Conservation (phyloP, 1,140 invertebrate genomes). For the Colletes latitarsis region DNA sequence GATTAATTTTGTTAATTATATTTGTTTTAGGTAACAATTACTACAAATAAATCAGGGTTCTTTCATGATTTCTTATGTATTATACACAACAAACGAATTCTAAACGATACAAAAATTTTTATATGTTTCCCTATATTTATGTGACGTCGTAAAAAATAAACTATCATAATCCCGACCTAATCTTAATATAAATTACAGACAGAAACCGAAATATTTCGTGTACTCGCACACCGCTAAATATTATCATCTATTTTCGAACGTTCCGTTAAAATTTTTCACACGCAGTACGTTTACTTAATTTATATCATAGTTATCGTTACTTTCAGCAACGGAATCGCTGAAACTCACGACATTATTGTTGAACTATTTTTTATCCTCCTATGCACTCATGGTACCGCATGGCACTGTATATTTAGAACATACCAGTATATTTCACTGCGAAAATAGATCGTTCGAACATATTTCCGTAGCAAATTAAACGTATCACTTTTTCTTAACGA, state of each 20-base stretch:
- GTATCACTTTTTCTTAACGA: background rate
- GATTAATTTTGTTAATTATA: too few species aligned
- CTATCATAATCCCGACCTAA: too few species aligned
- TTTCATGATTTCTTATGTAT: too few species aligned
- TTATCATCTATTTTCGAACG: background rate
- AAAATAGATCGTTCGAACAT: slow-evolving; percentile 29
- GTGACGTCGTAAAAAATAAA: too few species aligned
- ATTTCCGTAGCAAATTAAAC: slow-evolving; percentile 20
- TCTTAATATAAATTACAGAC: too few species aligned
- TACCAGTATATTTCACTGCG: slow-evolving; percentile 21
- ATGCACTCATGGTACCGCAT: slow-evolving; percentile 30
- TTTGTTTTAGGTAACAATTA: too few species aligned
- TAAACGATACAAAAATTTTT: too few species aligned
- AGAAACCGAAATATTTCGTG: too few species aligned
- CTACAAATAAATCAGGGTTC: too few species aligned
- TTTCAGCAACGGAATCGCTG: slow-evolving; percentile 5
- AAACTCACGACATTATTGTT: slow-evolving; percentile 15
- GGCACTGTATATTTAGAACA: slow-evolving; percentile 44
- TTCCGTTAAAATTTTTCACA: background rate
- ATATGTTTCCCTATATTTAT: too few species aligned
- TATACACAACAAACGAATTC: too few species aligned
- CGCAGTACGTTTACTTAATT: background rate
- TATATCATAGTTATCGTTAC: background rate
- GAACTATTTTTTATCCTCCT: slow-evolving; percentile 29
- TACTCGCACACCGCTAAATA: too few species aligned